A percentile compares a stretch with the other conserved stretches of the same genome.
Conservation (phyloP, 2,113 vertebrate species). For the Cottus gobio region DNA sequence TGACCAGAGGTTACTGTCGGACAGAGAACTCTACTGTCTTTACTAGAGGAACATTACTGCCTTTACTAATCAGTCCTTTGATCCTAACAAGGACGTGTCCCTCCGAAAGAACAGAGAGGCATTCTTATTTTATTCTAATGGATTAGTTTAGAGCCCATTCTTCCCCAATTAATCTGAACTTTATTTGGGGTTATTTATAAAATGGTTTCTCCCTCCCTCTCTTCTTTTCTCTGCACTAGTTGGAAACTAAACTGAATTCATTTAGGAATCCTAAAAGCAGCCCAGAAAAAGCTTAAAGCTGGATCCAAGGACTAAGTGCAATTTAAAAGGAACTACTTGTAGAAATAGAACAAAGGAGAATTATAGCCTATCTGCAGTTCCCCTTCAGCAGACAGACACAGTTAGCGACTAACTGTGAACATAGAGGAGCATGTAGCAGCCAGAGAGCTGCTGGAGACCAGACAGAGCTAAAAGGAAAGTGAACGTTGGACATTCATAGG, state of each 20-base stretch:
- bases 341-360: neutral
- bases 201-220: neutral
- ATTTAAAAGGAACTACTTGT: neutral
- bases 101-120: neutral
- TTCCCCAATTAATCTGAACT: too few relatives aligned
- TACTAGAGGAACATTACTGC: neutral
- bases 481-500: neutral
- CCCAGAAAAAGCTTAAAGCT: neutral
- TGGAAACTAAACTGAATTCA: neutral
- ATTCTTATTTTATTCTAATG: neutral
- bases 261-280: neutral
- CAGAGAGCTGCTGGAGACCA: neutral
- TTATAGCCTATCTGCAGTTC: neutral
- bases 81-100: conserved; percentile 3
- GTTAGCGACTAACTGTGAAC: neutral
- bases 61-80: neutral
- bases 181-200: neutral
- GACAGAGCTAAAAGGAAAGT: neutral
- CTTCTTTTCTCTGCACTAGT: neutral
- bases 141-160: neutral
- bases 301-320: neutral
- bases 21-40: conserved; percentile 2
- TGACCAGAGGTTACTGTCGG: conserved; percentile 51
- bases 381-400: neutral
- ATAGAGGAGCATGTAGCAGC: too few relatives aligned